Base-by-base conservation (phyloP, 2,797 vertebrate genomes). In the Distichodus sexfasciatus region DNA sequence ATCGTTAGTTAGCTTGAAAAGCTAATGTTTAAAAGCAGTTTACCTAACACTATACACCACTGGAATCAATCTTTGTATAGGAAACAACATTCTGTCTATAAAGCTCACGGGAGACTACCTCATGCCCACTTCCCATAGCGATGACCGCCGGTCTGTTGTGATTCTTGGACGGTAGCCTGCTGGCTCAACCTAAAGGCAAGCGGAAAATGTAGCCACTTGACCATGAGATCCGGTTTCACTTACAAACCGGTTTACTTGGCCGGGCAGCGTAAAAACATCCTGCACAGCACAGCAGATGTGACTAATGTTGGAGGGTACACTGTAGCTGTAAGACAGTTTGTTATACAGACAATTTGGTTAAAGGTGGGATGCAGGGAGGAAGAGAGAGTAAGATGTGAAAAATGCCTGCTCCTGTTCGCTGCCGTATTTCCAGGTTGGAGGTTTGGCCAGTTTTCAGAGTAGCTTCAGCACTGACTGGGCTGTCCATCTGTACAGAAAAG, bases 241-340 rank as follows among this genome's bases (percentile, higher is more conserved):
- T 33, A 23, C 62, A 75, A 76, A 72, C 59, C 24, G 69, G 69
- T 76, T 72, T 43, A 65, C 33, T 44, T 40, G 14, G 64, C 44
- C 46, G 41, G 31, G 24, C 24, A 8, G 24, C n/a, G 24, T 41
- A 24, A n/a, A 33, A 46, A 50, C 38, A 66, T 71, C 40, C 64
- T 19, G 51, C 35, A 41, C 2, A 48, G 9, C 12, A 12, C 59
- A 54, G 35, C 21, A 40, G 60, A 58, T 58, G 43, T 48, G 15
- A 63, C 19, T 38, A 9, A 21, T 6, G 47, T 35, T n/a, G 36
- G 40, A 44, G n/a, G 35, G 17, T 19, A 8, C 19, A n/a, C n/a
- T 14, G 44, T 33, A 35, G 8, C 19, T 26, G 21, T 36, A 38
- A 5, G 14, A 23, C 11, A 28, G 14, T 15, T 48, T 17, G n/a